phyloP scores from a whole-genome alignment of 2,797 vertebrate species.

The Rhinophrynus dorsalis region DNA sequence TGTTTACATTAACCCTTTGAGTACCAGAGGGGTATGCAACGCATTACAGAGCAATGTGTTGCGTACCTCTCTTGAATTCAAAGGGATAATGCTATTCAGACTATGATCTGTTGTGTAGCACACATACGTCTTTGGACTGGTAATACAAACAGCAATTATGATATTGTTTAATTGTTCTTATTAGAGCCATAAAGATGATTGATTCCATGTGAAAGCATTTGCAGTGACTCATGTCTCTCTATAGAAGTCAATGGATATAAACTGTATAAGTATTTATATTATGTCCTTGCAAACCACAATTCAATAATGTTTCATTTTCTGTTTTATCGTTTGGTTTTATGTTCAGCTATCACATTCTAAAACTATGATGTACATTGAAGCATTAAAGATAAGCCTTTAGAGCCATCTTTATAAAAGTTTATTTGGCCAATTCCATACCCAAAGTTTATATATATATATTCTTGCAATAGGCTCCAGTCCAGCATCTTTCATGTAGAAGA shows the following conservation, averaged over 20 bases:
- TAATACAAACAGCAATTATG: conserved; percentile 48
- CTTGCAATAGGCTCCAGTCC: neutral
- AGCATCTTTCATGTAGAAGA: neutral
- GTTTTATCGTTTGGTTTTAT: conserved; percentile 41
- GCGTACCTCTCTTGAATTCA: too few species aligned
- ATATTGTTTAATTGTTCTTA: conserved; percentile 55
- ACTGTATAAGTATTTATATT: conserved; percentile 27
- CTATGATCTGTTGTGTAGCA: conserved; percentile 57
- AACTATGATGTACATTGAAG: conserved; percentile 62
- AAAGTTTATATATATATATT: conserved; percentile 10
- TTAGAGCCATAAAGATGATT: conserved; percentile 37
- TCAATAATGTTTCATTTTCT: neutral
- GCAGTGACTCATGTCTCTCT: conserved; percentile 43
- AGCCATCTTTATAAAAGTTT: conserved; percentile 57
- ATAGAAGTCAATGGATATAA: conserved; percentile 48
- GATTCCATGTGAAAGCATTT: conserved; percentile 39
- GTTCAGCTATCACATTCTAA: conserved; percentile 61
- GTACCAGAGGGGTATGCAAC: too few species aligned
- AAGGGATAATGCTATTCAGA: conserved; percentile 64
- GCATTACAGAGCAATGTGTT: too few species aligned
- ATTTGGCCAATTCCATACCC: conserved; percentile 57
- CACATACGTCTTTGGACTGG: conserved; percentile 37
- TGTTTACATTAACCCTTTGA: too few species aligned
- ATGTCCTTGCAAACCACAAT: neutral
- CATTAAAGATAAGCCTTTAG: conserved; percentile 62